Evolutionary conservation across 2,888 invertebrate species (phyloP).

Genomic region (Drosophila sordidula): DNA sequence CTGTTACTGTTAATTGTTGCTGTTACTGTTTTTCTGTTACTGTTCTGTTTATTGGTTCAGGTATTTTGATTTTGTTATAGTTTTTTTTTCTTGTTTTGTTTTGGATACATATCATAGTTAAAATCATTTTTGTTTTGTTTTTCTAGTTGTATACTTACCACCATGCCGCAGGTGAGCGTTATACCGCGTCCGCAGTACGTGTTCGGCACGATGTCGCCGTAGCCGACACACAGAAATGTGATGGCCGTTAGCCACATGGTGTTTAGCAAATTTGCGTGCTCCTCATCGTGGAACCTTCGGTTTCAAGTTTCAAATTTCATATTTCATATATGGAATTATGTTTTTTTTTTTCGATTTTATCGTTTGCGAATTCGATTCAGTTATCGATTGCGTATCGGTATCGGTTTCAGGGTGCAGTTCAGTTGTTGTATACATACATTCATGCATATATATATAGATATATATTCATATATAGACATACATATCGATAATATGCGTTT

Average conservation of each 20-base stretch:
- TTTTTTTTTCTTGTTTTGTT: slow-evolving; percentile 16
- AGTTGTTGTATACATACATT: slow-evolving; percentile 34
- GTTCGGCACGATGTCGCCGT: slow-evolving; percentile 99
- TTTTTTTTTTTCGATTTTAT: slow-evolving; percentile 13
- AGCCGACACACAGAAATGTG: slow-evolving; percentile 99
- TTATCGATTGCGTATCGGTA: slow-evolving; percentile 21
- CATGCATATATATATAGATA: slow-evolving; percentile 22
- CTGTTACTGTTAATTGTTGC: slow-evolving; percentile 24
- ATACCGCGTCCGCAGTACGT: slow-evolving; percentile 99
- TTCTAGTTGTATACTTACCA: slow-evolving; percentile 91
- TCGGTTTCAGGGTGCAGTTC: slow-evolving; percentile 45
- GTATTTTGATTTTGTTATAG: slow-evolving; percentile 27
- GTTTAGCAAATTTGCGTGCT: slow-evolving; percentile 99
- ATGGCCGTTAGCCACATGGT: slow-evolving; percentile 99
- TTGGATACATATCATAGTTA: neutral
- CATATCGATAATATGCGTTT: slow-evolving; percentile 39
- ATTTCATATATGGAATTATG: slow-evolving; percentile 20
- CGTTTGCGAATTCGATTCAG: slow-evolving; percentile 23
- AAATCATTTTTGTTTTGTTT: slow-evolving; percentile 40
- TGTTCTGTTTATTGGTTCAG: slow-evolving; percentile 52
- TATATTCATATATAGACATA: slow-evolving; percentile 26
- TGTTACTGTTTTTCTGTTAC: slow-evolving; percentile 26
- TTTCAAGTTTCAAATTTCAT: slow-evolving; percentile 11
- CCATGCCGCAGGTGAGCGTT: slow-evolving; percentile 99
- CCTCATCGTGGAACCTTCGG: slow-evolving; percentile 97